A percentile compares a stretch with the other conserved stretches of the same genome.
Conservation (phyloP, 2,888 invertebrate genomes). For the Nomada ferruginata region DNA sequence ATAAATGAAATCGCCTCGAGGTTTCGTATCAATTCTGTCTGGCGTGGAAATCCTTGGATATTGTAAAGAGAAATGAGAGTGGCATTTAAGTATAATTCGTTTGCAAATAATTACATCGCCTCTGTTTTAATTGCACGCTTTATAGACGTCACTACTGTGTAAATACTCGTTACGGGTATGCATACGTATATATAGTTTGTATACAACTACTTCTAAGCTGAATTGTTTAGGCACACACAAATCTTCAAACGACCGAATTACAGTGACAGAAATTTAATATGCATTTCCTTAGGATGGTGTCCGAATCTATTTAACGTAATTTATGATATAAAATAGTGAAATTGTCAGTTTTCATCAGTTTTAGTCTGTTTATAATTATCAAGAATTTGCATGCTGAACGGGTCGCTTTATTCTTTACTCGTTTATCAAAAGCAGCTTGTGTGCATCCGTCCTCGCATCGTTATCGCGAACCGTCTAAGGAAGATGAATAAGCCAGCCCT, state of each 20-base stretch:
- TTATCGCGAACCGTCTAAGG: constrained; percentile 52
- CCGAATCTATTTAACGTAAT: neutral
- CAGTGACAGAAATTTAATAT: too few species aligned
- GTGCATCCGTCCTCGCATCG: constrained; percentile 41
- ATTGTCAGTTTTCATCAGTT: neutral
- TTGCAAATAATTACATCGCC: neutral
- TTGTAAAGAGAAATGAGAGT: neutral
- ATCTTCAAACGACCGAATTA: too few species aligned
- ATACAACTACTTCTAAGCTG: too few species aligned
- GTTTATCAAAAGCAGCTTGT: constrained; percentile 17
- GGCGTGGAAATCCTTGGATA: neutral
- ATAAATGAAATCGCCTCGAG: constrained; percentile 35
- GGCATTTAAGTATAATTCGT: neutral
- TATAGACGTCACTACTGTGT: too few species aligned
- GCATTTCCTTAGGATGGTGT: too few species aligned
- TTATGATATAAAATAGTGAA: neutral
- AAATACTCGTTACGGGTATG: too few species aligned
- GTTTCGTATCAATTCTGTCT: constrained; percentile 38
- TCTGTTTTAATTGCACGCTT: too few species aligned
- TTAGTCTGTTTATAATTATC: neutral
- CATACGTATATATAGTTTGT: too few species aligned
- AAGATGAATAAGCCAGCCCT: constrained; percentile 55
- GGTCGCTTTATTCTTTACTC: constrained; percentile 5
- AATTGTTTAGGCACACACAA: too few species aligned
- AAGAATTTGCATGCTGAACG: constrained; percentile 1